Evolutionary conservation across 2,797 vertebrate genomes (phyloP).

Genomic region (Capromys pilorides): DNA sequence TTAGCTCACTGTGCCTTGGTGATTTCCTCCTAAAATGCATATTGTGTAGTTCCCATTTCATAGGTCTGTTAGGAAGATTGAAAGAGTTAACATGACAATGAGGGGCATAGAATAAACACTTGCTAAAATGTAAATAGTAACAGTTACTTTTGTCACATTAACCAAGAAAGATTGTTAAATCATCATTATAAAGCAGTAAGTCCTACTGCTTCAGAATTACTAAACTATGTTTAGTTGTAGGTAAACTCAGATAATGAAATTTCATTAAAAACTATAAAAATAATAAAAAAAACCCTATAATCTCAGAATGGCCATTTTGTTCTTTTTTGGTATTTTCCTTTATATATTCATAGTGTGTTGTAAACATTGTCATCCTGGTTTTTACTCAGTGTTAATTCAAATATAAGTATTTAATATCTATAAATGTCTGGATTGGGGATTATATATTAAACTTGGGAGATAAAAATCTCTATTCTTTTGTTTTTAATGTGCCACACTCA

Average conservation of each 20-base stretch:
- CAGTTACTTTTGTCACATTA: neutral
- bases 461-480: neutral
- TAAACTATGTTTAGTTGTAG: neutral
- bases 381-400: neutral
- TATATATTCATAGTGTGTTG: neutral
- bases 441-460: neutral
- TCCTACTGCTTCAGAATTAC: neutral
- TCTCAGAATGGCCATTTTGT: neutral
- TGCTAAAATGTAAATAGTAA: neutral
- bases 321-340: constrained; percentile 32
- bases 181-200: constrained; percentile 37
- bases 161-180: neutral
- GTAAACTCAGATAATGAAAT: neutral
- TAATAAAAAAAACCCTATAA: neutral
- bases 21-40: constrained; percentile 15
- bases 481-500: neutral
- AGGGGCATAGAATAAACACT: neutral
- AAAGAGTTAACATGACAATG: neutral
- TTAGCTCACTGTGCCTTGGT: neutral
- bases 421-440: neutral
- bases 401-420: neutral
- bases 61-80: neutral
- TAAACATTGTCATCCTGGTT: neutral
- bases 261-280: neutral
- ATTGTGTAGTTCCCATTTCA: neutral